Evolutionary conservation across 2,797 vertebrate genomes (phyloP).

Genomic region (Lemur catta): DNA sequence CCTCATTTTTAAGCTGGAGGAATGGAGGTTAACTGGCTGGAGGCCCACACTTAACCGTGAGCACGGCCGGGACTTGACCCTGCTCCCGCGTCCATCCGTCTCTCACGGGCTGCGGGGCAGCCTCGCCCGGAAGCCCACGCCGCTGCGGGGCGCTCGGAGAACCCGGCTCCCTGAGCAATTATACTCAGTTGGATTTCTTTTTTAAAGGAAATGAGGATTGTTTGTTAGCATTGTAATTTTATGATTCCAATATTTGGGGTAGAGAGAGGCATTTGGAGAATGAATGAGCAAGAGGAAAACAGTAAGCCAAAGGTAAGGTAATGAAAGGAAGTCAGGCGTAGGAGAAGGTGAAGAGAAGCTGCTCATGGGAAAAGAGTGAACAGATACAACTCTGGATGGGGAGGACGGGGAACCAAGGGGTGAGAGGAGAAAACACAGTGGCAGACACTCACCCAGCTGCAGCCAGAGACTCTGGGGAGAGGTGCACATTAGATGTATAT

Average conservation of each 20-base stretch:
- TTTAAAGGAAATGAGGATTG: not conserved
- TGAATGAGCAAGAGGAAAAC: not conserved
- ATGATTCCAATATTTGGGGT: not conserved
- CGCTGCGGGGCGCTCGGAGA: too few species aligned
- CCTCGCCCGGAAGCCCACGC: not conserved
- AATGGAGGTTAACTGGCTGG: not conserved
- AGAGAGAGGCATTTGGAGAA: not conserved
- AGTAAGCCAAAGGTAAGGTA: not conserved
- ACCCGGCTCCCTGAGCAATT: not conserved
- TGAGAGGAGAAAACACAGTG: not conserved
- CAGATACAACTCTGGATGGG: not conserved
- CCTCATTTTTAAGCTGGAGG: not conserved
- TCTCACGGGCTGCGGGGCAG: not conserved
- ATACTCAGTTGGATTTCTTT: not conserved
- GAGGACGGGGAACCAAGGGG: not conserved
- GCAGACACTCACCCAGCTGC: not conserved
- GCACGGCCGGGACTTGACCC: not conserved
- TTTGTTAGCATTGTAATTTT: not conserved
- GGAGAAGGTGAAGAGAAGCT: not conserved
- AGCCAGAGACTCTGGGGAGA: not conserved
- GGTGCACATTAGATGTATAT: not conserved
- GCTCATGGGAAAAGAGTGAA: not conserved
- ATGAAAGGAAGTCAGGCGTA: not conserved
- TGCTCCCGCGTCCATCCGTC: accelerated
- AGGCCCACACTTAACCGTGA: not conserved